Conservation (phyloP, 2,797 vertebrate species). For the Poecilia wingei region DNA sequence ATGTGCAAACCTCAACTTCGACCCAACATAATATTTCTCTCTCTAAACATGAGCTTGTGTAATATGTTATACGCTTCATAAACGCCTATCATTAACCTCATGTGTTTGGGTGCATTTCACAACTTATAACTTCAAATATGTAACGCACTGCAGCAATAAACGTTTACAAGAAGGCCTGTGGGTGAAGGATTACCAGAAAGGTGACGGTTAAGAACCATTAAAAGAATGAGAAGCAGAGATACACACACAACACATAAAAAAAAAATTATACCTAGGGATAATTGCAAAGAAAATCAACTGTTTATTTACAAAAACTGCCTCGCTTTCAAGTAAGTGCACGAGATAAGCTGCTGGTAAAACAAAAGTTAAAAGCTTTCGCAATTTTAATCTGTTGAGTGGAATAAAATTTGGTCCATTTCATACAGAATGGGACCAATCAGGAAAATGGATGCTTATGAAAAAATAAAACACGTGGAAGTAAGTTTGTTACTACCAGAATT, state of each 20-base stretch:
- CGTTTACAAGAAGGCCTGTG: slow-evolving; percentile 27
- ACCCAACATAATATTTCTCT: background rate
- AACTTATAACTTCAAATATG: slow-evolving; percentile 44
- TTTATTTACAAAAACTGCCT: background rate
- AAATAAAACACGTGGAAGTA: background rate
- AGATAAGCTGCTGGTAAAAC: background rate
- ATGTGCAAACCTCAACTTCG: background rate
- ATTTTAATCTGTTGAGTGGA: background rate
- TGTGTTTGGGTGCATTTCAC: slow-evolving; percentile 18
- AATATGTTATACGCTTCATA: background rate
- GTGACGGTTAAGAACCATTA: background rate
- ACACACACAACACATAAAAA: background rate
- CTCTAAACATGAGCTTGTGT: background rate
- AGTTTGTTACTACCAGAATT: background rate
- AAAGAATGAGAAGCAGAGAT: background rate
- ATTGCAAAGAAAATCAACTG: background rate
- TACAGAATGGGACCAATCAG: background rate
- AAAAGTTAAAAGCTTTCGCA: background rate
- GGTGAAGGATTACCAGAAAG: slow-evolving; percentile 17
- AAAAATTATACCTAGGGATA: background rate
- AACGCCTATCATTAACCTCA: background rate
- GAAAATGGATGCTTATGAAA: background rate
- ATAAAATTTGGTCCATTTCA: background rate
- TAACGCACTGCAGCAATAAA: slow-evolving; percentile 41
- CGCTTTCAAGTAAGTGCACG: background rate